Conservation (phyloP, 2,888 invertebrate genomes). For the Seira ritae region DNA sequence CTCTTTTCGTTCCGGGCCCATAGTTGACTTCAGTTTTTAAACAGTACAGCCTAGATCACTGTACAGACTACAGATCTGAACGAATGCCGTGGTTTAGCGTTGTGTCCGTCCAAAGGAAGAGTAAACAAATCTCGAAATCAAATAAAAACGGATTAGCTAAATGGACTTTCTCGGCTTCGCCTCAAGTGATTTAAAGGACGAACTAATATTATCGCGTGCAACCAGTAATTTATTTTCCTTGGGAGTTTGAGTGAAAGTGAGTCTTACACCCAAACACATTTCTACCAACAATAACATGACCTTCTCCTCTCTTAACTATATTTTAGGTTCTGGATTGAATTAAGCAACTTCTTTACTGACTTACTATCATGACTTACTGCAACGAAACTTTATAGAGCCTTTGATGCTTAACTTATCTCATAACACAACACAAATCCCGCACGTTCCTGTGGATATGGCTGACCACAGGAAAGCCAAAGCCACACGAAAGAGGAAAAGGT, state of each 20-base stretch:
- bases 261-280: constrained; percentile 8
- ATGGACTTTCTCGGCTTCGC: constrained; percentile 58
- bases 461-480: constrained; percentile 30
- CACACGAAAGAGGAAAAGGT: not conserved
- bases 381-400: not conserved
- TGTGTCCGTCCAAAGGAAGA: constrained; percentile 44
- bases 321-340: not conserved
- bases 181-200: constrained; percentile 48
- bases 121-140: constrained; percentile 61
- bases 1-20: not conserved
- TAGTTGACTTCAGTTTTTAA: not conserved
- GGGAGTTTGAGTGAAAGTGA: constrained; percentile 18
- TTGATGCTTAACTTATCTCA: constrained; percentile 19
- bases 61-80: too few species aligned
- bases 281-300: constrained; percentile 13
- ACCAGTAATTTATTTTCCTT: too few species aligned
- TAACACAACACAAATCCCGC: constrained; percentile 15
- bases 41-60: not conserved
- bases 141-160: constrained; percentile 62
- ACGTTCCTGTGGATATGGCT: constrained; percentile 32
- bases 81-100: not conserved
- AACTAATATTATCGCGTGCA: constrained; percentile 8
- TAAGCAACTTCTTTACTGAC: not conserved
- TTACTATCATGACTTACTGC: not conserved
- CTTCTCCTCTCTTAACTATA: constrained; percentile 9